phyloP scores from a whole-genome alignment of 2,113 vertebrate genomes.

The Hyperoodon ampullatus region DNA sequence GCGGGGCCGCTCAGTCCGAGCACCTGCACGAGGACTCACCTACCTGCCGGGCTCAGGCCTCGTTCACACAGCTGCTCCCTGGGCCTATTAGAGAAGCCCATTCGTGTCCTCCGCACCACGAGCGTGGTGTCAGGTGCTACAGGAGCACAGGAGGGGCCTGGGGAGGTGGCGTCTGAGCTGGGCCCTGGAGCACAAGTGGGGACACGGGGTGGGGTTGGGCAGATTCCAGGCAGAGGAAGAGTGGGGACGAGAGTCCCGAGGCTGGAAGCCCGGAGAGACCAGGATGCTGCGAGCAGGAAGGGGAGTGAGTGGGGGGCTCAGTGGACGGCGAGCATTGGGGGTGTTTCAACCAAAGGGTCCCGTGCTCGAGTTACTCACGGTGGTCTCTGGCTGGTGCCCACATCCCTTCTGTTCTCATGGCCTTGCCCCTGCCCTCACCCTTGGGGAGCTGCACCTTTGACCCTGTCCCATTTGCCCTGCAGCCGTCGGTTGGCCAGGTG shows the following conservation, averaged over 20 bases:
- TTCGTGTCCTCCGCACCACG: rapidly evolving
- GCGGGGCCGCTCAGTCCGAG: background rate
- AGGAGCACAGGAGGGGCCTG: background rate
- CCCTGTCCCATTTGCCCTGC: conserved; percentile 38
- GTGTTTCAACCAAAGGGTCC: background rate
- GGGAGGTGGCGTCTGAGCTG: background rate
- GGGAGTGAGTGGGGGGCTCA: rapidly evolving
- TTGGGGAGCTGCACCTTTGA: background rate
- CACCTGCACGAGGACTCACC: background rate
- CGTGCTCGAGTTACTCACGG: rapidly evolving
- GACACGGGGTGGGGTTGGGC: rapidly evolving
- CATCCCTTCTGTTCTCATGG: rapidly evolving
- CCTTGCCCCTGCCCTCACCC: background rate
- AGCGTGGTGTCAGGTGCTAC: background rate
- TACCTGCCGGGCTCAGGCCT: background rate
- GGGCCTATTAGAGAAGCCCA: background rate
- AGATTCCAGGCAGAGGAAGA: background rate
- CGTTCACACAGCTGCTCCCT: background rate
- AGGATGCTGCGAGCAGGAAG: rapidly evolving
- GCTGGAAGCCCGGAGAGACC: background rate
- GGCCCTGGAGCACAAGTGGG: background rate
- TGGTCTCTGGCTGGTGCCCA: background rate
- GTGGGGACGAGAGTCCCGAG: rapidly evolving
- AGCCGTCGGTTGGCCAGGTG: conserved; percentile 97
- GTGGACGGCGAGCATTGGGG: background rate